Conservation (phyloP, 1,140 invertebrate species). For the Sarcophaga peregrina region DNA sequence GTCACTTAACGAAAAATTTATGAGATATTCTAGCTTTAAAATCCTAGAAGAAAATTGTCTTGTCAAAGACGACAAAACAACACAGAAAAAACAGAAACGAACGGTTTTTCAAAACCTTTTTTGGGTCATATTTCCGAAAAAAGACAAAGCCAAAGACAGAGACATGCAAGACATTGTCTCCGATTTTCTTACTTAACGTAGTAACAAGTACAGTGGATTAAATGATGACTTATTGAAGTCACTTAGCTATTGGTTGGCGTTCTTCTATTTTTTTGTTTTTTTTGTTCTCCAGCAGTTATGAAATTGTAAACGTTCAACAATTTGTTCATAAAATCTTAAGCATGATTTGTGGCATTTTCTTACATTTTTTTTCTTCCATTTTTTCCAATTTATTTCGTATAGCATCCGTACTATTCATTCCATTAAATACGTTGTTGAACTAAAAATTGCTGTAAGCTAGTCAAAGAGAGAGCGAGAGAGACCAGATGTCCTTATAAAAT, state of each 20-base stretch:
- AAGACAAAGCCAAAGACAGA: neutral
- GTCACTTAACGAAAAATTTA: conserved; percentile 35
- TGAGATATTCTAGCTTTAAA: conserved; percentile 31
- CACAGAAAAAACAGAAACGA: neutral
- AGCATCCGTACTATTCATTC: too few relatives aligned
- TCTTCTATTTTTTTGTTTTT: too few relatives aligned
- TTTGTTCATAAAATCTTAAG: too few relatives aligned
- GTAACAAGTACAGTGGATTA: neutral
- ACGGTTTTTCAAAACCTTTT: neutral
- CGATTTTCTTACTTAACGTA: too few relatives aligned
- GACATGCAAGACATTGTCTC: neutral
- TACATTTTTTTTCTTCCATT: too few relatives aligned
- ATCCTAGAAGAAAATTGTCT: neutral
- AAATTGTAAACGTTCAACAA: too few relatives aligned
- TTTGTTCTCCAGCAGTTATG: too few relatives aligned
- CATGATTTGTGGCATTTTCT: too few relatives aligned
- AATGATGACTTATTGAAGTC: neutral
- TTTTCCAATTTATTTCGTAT: too few relatives aligned
- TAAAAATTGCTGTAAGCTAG: neutral
- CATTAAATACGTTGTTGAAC: neutral
- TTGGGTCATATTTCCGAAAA: conserved; percentile 28
- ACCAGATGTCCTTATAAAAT: conserved; percentile 34
- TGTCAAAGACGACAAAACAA: neutral
- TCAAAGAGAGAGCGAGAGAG: neutral
- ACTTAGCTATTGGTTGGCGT: neutral